Evolutionary conservation across 2,113 vertebrate species (phyloP).

Genomic region (Phyllostomus discolor): DNA sequence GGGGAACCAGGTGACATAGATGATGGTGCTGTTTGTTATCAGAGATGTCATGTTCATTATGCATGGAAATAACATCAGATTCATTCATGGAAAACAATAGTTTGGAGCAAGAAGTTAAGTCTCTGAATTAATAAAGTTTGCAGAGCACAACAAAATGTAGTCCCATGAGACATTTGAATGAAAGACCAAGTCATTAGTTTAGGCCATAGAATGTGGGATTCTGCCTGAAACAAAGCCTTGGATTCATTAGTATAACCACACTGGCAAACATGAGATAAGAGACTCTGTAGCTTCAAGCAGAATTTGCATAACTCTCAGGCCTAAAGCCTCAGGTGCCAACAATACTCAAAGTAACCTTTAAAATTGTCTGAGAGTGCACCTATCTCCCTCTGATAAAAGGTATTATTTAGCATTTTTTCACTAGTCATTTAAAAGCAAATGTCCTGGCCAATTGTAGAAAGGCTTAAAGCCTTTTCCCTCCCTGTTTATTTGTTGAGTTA

Average conservation of each 20-base stretch:
- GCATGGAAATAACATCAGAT: background rate
- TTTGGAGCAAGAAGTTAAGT: background rate
- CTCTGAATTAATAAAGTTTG: background rate
- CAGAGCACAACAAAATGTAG: background rate
- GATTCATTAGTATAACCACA: background rate
- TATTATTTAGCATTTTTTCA: slow-evolving; percentile 42
- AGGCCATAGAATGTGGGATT: background rate
- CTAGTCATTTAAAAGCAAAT: background rate
- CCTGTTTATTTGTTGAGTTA: background rate
- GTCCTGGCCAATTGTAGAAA: background rate
- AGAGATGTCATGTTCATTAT: slow-evolving; percentile 2
- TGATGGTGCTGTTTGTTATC: background rate
- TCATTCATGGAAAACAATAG: slow-evolving; percentile 29
- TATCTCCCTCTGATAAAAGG: background rate
- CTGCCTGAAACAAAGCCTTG: background rate
- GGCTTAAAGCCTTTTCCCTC: background rate
- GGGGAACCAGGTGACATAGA: background rate
- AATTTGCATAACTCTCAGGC: slow-evolving; percentile 52
- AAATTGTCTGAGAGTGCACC: slow-evolving; percentile 12
- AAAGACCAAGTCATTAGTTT: slow-evolving; percentile 37
- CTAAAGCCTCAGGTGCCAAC: slow-evolving; percentile 38
- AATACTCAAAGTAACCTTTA: slow-evolving; percentile 44
- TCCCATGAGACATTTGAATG: background rate
- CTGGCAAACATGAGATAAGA: slow-evolving; percentile 1
- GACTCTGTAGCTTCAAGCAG: background rate